These are phyloP conservation scores for Atta colombica DNA, from an alignment of 1,140 invertebrate species.

Conservation along the genomic window DNA sequence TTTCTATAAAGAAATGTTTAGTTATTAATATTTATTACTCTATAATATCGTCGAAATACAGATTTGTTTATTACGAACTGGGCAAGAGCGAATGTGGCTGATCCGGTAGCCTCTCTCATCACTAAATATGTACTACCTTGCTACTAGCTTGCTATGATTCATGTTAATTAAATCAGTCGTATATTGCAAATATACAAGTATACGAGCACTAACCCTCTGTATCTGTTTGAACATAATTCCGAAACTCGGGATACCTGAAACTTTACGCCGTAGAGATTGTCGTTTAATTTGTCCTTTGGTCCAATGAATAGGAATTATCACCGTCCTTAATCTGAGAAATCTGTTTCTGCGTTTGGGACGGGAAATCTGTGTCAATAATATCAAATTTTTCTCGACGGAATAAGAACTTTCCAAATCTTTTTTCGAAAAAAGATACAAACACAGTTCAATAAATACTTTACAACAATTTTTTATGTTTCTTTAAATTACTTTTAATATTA, in stretches of 20 bases:
- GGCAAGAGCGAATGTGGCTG: constrained; percentile 73
- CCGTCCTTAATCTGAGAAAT: constrained; percentile 1
- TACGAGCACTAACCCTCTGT: constrained; percentile 27
- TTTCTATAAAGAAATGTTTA: constrained; percentile 12
- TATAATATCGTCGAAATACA: not conserved
- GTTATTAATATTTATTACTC: not conserved
- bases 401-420: not conserved
- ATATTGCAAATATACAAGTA: constrained; percentile 48
- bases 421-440: not conserved
- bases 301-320: constrained; percentile 29
- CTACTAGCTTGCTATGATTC: constrained; percentile 65
- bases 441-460: not conserved
- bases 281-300: constrained; percentile 58
- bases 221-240: constrained; percentile 32
- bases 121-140: constrained; percentile 72
- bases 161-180: constrained; percentile 80
- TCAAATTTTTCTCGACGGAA: not conserved
- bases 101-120: constrained; percentile 72
- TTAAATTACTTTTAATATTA: not conserved
- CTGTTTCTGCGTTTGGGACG: constrained; percentile 4
- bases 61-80: constrained; percentile 77
- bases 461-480: not conserved
- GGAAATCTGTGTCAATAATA: not conserved
- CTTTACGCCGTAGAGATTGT: constrained; percentile 52
- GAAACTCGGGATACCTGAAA: constrained; percentile 58